Percentiles rank a stretch among this genome's conserved stretches.
Evolutionary conservation across 1,140 invertebrate species (phyloP).

Genomic region (Centruroides sculpturatus): DNA sequence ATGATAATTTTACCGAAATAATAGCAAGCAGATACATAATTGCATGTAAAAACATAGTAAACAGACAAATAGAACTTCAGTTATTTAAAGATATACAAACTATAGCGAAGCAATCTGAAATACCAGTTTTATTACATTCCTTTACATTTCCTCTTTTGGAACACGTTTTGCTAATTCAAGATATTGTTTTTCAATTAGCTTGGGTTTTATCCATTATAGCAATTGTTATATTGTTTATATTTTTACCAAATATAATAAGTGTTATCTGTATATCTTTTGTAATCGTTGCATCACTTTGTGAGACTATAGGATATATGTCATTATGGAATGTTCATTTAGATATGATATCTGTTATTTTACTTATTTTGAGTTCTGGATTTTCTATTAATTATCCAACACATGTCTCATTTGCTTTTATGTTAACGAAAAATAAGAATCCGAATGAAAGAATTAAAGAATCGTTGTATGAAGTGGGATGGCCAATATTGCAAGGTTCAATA

Average conservation of each 20-base stretch:
- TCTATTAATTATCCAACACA: slow-evolving; percentile 94
- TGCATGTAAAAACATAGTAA: slow-evolving; percentile 74
- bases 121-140: slow-evolving; percentile 80
- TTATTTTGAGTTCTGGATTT: slow-evolving; percentile 97
- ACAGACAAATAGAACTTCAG: slow-evolving; percentile 75
- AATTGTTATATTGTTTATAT: slow-evolving; percentile 88
- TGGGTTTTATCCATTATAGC: slow-evolving; percentile 81
- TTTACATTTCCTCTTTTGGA: slow-evolving; percentile 90
- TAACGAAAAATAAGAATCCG: slow-evolving; percentile 36
- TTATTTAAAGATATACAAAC: slow-evolving; percentile 65
- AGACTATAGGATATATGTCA: slow-evolving; percentile 90
- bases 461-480: slow-evolving; percentile 73
- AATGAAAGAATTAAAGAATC: slow-evolving; percentile 66
- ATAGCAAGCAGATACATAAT: slow-evolving; percentile 70
- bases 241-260: slow-evolving; percentile 85
- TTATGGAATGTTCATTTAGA: slow-evolving; percentile 87
- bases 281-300: slow-evolving; percentile 83
- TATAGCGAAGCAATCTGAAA: slow-evolving; percentile 55
- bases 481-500: slow-evolving; percentile 82
- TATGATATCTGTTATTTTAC: slow-evolving; percentile 94
- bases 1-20: slow-evolving; percentile 54
- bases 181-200: slow-evolving; percentile 82
- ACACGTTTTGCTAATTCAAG: slow-evolving; percentile 79
- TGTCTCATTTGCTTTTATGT: slow-evolving; percentile 91
- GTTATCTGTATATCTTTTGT: slow-evolving; percentile 87